phyloP scores from a whole-genome alignment of 2,797 vertebrate genomes.

The Crenichthys baileyi region DNA sequence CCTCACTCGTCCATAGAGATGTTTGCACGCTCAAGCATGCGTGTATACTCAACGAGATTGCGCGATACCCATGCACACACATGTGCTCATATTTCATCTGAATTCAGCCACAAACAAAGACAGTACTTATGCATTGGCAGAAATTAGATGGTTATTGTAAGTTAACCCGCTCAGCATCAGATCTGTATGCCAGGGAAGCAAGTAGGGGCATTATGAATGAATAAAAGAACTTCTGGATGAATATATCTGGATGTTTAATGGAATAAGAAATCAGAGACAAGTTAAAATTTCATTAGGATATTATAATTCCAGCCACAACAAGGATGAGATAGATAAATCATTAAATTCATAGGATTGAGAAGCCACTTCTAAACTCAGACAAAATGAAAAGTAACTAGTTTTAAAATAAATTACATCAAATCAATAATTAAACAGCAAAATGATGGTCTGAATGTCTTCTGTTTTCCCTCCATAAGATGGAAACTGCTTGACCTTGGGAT shows the following conservation, averaged over 20 bases:
- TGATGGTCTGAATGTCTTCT: constrained; percentile 35
- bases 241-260: constrained; percentile 41
- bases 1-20: constrained; percentile 60
- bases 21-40: constrained; percentile 49
- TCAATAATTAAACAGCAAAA: constrained; percentile 57
- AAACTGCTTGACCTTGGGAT: constrained; percentile 60
- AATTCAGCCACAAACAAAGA: constrained; percentile 64
- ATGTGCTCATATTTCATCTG: constrained; percentile 53
- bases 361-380: constrained; percentile 5
- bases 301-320: constrained; percentile 42
- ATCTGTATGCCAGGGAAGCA: constrained; percentile 37
- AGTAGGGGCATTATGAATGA: constrained; percentile 35
- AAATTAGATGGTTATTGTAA: constrained; percentile 66
- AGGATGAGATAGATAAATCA: neutral
- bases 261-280: constrained; percentile 34
- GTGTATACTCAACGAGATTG: constrained; percentile 28
- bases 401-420: constrained; percentile 37
- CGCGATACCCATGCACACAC: constrained; percentile 16
- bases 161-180: constrained; percentile 51
- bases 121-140: constrained; percentile 47
- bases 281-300: constrained; percentile 38
- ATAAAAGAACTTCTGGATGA: neutral
- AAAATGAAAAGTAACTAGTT: constrained; percentile 39
- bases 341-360: constrained; percentile 46
- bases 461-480: constrained; percentile 34